Conservation (phyloP, 2,888 invertebrate genomes). For the Mythimna loreyi region DNA sequence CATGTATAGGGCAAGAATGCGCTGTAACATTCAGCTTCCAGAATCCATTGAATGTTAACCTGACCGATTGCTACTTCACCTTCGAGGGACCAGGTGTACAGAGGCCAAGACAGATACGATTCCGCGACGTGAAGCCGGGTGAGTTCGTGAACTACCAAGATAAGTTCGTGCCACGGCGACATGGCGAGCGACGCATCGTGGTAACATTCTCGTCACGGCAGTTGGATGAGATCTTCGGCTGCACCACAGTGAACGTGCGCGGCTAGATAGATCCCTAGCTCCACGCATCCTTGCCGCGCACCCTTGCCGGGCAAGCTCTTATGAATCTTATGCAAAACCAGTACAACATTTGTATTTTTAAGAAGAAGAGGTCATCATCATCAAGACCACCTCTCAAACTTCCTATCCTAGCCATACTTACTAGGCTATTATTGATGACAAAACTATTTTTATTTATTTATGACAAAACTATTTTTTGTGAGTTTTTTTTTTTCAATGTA, state of each 20-base stretch:
- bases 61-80: conserved; percentile 93
- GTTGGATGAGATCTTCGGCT: conserved; percentile 92
- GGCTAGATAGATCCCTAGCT: conserved; percentile 88
- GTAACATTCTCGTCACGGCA: conserved; percentile 93
- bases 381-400: conserved; percentile 78
- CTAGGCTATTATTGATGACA: conserved; percentile 41
- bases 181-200: conserved; percentile 92
- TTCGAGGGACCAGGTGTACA: conserved; percentile 93
- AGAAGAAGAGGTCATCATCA: conserved; percentile 84
- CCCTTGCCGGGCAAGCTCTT: conserved; percentile 84
- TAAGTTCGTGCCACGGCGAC: conserved; percentile 90
- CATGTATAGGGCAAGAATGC: conserved; percentile 89
- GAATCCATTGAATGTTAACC: conserved; percentile 92
- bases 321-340: conserved; percentile 79
- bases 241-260: conserved; percentile 89
- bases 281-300: conserved; percentile 81
- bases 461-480: conserved; percentile 59
- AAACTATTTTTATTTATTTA: conserved; percentile 53
- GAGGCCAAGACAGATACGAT: conserved; percentile 91
- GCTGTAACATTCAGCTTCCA: conserved; percentile 91
- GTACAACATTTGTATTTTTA: conserved; percentile 83
- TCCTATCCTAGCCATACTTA: conserved; percentile 31
- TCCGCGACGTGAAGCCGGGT: conserved; percentile 92
- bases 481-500: conserved; percentile 66
- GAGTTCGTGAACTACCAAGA: conserved; percentile 92